Base-by-base conservation (phyloP, 2,888 invertebrate species). In the Tipula helvola region DNA sequence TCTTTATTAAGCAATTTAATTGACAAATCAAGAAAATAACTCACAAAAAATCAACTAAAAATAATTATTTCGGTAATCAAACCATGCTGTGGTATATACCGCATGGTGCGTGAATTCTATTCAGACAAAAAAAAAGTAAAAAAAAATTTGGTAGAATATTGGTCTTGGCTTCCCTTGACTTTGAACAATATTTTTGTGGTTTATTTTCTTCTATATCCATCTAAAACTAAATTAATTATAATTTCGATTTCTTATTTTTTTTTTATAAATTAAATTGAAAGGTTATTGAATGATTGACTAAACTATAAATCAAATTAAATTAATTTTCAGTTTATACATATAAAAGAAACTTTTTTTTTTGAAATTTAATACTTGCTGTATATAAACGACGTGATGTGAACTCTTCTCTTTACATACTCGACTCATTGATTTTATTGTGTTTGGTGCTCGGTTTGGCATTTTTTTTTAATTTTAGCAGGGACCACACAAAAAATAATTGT, bases 1-100 rank as follows among this genome's bases (percentile, higher is more conserved):
- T 71, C 71, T 71, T 71, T 71, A 71, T 71, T 71, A 71, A 71
- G 71, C 71, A 71, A 71, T 71, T 71, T 71, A 71, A 71, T 71
- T 71, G 71, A 71, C 71, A 71, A 71, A 71, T 71, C 71, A 71
- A 71, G 28, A 71, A 52, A n/a, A 13, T 52, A n/a, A 44, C 44
- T 3, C 12, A 44, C 44, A 44, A 3, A 57, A 5, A 16, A 16
- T 16, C 16, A 16, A 57, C 16, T 7, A 57, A 57, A 16, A 71
- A 71, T 28, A 71, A 71, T 71, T 71, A 71, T 71, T 71, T 71
- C 71, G 71, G 71, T 71, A 71, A 71, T 71, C 71, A 71, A 71
- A 71, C 71, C 71, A 71, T 71, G 71, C 71, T 71, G 71, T 28
- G 71, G 71, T 71, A 28, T 28, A 28, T 28, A 71, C 71, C 71